phyloP scores from a whole-genome alignment of 2,797 vertebrate genomes.

The Acanthurus tractus region DNA sequence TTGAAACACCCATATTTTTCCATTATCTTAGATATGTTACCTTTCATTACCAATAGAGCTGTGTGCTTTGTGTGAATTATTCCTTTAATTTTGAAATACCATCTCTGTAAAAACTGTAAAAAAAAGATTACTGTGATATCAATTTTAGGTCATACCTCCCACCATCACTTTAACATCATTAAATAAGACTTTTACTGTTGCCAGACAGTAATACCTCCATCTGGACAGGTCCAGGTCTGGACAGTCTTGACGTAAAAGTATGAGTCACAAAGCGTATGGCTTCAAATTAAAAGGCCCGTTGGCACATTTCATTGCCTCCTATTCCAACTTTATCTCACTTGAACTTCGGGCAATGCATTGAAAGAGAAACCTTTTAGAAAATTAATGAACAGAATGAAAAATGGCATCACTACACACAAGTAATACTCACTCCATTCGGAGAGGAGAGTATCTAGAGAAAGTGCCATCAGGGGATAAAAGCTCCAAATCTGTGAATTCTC shows the following conservation, averaged over 20 bases:
- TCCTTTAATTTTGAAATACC: no score
- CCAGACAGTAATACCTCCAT: neutral
- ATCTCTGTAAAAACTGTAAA: no score
- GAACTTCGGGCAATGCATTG: neutral
- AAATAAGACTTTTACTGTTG: neutral
- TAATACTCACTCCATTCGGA: neutral
- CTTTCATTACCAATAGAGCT: no score
- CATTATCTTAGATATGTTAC: no score
- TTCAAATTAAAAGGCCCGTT: neutral
- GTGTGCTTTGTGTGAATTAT: no score
- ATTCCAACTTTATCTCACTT: neutral
- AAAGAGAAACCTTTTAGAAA: conserved; percentile 8
- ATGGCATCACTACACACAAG: conserved; percentile 3
- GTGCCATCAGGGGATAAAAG: no score
- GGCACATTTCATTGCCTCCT: neutral
- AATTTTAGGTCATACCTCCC: no score
- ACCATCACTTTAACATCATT: neutral
- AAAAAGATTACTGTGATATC: no score
- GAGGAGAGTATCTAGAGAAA: neutral
- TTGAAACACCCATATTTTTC: no score
- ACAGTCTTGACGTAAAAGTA: neutral
- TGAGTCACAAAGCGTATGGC: neutral
- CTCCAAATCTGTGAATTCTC: neutral
- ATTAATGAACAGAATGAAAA: conserved; percentile 8
- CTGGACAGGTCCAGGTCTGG: neutral